Evolutionary conservation across 64 coral and sea anemone genomes (phyloP), one percentile per base, ranked within the genome.

Genomic region (Dendronephthya gigantea): DNA sequence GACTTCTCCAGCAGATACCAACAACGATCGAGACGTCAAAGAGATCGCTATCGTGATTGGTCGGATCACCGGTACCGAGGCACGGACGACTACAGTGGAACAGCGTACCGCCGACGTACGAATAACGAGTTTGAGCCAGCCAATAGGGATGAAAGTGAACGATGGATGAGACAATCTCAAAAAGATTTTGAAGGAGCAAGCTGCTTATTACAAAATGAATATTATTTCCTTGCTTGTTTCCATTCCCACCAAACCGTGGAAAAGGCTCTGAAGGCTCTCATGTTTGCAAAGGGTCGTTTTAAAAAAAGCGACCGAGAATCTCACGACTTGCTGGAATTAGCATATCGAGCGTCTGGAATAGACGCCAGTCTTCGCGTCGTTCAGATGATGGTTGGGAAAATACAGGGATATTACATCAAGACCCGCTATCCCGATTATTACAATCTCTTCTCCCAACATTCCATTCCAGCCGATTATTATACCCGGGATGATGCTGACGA

Each of bases 131-230:
- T 74, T 52, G 90, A 98, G 48, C 90, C 72, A 16, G 72, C 36
- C 36, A 79, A 35, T 39, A 79, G 75, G 32, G 91, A 93, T 22
- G 95, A 98, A 65, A 92, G 92, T 59, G 88, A 89, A 82, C 89
- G 95, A 40, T 98, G 95, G 95, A 89, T 98, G 90, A 93, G 87
- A 86, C 95, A 98, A 91, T 89, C 92, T 25, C 87, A 84, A 4
- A 89, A 91, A 22, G 95, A 98, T 49, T 84, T 98, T 8, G 69
- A 48, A 32, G 92, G 92, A 9, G 95, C 95, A 7, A 87, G 84
- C 48, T 82, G 88, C 49, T 38, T 98, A 32, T 47, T 52, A 28
- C 49, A 35, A 39, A 84, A 89, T 47, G 92, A 83, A 7, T 98
- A 91, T 48, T 89, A 91, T 75, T 86, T 83, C 11, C 62, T 91